Conservation (phyloP, 2,888 invertebrate genomes). For the Vesta saturnalis region DNA sequence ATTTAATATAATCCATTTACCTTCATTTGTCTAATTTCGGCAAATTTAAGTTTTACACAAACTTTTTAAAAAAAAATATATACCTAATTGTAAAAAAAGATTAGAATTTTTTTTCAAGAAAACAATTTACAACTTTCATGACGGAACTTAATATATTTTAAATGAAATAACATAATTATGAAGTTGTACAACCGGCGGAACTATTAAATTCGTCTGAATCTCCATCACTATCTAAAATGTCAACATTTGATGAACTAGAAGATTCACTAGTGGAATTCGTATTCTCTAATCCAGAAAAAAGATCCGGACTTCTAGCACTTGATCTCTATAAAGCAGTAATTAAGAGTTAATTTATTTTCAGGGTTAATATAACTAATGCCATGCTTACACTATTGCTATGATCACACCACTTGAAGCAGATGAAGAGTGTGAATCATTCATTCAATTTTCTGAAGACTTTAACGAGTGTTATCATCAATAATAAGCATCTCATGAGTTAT, state of each 20-base stretch:
- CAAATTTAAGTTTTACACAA: not conserved
- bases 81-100: not conserved
- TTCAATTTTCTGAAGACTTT: too few relatives aligned
- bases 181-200: slow-evolving; percentile 50
- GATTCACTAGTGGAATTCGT: slow-evolving; percentile 20
- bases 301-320: slow-evolving; percentile 2
- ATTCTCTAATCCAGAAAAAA: slow-evolving; percentile 19
- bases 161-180: slow-evolving; percentile 42
- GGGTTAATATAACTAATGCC: not conserved
- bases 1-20: not conserved
- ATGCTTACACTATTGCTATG: not conserved
- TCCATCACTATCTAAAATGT: slow-evolving; percentile 45
- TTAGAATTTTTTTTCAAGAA: not conserved
- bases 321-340: slow-evolving; percentile 11
- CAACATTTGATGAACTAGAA: slow-evolving; percentile 41
- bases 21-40: not conserved
- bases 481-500: too few relatives aligned
- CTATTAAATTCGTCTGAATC: slow-evolving; percentile 47
- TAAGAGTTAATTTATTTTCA: not conserved
- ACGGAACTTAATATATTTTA: slow-evolving; percentile 12
- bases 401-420: too few relatives aligned
- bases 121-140: too few relatives aligned
- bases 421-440: too few relatives aligned
- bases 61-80: not conserved
- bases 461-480: too few relatives aligned